These are phyloP conservation scores for Caradrina kadenii DNA, from an alignment of 2,888 invertebrate genomes.

Conservation along the genomic window DNA sequence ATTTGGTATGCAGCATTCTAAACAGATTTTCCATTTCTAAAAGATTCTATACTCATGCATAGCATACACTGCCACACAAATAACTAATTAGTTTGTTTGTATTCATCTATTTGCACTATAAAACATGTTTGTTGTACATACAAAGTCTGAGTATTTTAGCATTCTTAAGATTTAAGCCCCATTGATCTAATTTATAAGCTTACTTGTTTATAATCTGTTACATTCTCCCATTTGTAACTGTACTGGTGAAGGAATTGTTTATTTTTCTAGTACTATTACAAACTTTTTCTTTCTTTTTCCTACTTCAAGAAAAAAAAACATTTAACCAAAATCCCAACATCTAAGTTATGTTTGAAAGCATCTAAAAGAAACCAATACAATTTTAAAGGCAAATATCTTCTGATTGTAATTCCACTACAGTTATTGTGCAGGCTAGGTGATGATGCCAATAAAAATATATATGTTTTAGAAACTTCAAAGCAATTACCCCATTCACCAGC, in stretches of 20 bases:
- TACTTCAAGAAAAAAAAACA: conserved; percentile 11
- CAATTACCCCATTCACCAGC: conserved; percentile 92
- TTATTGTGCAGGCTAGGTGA: neutral
- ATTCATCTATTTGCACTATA: conserved; percentile 18
- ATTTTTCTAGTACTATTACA: conserved; percentile 14
- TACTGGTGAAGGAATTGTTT: conserved; percentile 11
- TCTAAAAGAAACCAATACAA: conserved; percentile 50
- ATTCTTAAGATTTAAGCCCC: conserved; percentile 38
- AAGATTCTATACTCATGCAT: neutral
- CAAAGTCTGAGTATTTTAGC: conserved; percentile 35
- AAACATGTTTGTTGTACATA: conserved; percentile 30
- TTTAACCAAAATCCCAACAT: conserved; percentile 2
- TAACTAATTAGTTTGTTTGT: conserved; percentile 13
- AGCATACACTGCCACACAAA: conserved; percentile 6
- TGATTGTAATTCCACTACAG: conserved; percentile 9
- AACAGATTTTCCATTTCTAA: neutral
- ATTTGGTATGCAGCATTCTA: neutral
- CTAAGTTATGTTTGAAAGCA: conserved; percentile 42
- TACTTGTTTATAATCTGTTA: conserved; percentile 13
- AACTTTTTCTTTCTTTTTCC: conserved; percentile 4
- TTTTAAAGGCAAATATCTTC: conserved; percentile 49
- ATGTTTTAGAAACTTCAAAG: conserved; percentile 46
- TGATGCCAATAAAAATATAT: conserved; percentile 45
- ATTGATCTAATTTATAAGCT: conserved; percentile 25
- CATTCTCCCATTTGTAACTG: conserved; percentile 20